Evolutionary conservation across 2,797 vertebrate species (phyloP), one percentile per base, ranked within the genome.

Genomic region (Malacoraja senta): DNA sequence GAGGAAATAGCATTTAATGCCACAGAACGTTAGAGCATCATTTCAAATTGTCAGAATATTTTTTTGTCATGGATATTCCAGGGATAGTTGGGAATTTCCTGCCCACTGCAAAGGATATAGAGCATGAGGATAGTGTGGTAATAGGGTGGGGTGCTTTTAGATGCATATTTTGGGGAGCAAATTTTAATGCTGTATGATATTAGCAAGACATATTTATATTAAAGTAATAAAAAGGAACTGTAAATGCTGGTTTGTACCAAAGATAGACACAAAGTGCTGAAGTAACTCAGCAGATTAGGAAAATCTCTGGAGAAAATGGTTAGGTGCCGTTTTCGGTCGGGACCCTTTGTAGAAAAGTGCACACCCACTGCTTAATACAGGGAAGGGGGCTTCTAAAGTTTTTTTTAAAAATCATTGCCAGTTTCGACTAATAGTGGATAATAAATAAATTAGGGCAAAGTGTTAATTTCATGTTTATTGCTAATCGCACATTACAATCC

Each of bases 31-130:
- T 9, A 88, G 65, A 65, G 68, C 1, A 88, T 10, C 13, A 88
- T 63, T 88, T 88, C 29, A 88, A 88, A 88, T 88, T 88, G 61
- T 68, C 63, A 88, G 61, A 88, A 88, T 68, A 68, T 88, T n/a
- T 68, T 68, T 29, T 24, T 68, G n/a, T 88, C 15, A 21, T 19
- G 35, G 63, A 68, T 88, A 65, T 88, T 88, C n/a, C 17, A 19
- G 9, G 61, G n/a, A 21, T 19, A 32, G 10, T 15, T 63, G 35
- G 61, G n/a, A 88, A 88, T 35, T 32, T 68, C 24, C 84, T 68
- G n/a, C 35, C 17, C 65, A 32, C 19, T 63, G 83, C 83, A 65
- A 88, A 65, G 84, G 15, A 88, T 68, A 88, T 68, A 1, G 17
- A n/a, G 35, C 17, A 68, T 32, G 10, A 35, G 35, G 63, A 19